These are phyloP conservation scores for Cacajao melanocephalus DNA, from an alignment of 2,797 vertebrate genomes.

Conservation along the genomic window DNA sequence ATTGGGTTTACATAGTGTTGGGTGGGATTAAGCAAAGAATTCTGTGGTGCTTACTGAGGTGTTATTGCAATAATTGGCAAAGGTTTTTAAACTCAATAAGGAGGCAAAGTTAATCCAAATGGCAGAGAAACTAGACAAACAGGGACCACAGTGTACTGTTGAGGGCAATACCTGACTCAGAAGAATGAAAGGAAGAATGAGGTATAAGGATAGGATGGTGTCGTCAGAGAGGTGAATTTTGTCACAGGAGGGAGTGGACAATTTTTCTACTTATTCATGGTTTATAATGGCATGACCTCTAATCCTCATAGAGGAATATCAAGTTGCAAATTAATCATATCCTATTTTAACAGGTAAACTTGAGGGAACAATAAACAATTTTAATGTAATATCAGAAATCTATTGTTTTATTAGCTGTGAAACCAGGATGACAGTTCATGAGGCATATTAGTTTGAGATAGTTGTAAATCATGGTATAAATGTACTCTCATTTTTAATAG, in stretches of 20 bases:
- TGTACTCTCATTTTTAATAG: not conserved
- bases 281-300: not conserved
- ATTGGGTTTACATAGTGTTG: not conserved
- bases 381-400: not conserved
- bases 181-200: not conserved
- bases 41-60: not conserved
- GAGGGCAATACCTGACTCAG: not conserved
- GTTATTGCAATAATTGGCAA: not conserved
- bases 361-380: not conserved
- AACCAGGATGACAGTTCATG: not conserved
- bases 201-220: not conserved
- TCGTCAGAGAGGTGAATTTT: not conserved
- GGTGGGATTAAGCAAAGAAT: not conserved
- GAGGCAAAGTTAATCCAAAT: not conserved
- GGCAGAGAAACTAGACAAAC: not conserved
- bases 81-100: not conserved
- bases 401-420: slow-evolving; percentile 5
- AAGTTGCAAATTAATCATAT: not conserved
- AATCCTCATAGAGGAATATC: not conserved
- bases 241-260: not conserved
- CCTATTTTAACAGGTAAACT: not conserved
- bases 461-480: not conserved
- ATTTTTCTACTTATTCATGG: not conserved
- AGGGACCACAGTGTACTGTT: not conserved
- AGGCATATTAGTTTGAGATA: slow-evolving; percentile 19